Conservation (phyloP, 2,888 invertebrate species). For the Melanophora roralis region DNA sequence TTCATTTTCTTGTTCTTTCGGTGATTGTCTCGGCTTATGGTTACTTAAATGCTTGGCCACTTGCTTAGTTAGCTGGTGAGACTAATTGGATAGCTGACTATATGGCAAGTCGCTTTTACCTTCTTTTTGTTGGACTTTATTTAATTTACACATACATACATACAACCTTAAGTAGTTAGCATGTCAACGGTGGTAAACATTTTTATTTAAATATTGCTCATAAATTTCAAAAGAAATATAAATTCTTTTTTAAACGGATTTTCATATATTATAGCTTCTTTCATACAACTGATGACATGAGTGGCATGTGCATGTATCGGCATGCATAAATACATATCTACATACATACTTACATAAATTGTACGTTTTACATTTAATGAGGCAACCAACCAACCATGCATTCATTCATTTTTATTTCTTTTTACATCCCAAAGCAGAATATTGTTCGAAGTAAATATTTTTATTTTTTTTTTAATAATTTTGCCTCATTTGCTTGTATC, state of each 20-base stretch:
- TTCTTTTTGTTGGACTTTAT: conserved; percentile 26
- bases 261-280: conserved; percentile 52
- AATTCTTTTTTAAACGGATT: conserved; percentile 57
- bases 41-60: conserved; percentile 17
- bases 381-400: not conserved
- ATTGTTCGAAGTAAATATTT: conserved; percentile 51
- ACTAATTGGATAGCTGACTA: conserved; percentile 23
- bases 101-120: not conserved
- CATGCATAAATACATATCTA: conserved; percentile 27
- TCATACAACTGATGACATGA: conserved; percentile 49
- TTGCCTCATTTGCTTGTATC: conserved; percentile 57
- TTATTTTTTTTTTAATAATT: conserved; percentile 58
- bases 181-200: conserved; percentile 57
- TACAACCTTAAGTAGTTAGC: too few relatives aligned
- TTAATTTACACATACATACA: conserved; percentile 58
- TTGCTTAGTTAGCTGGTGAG: conserved; percentile 3
- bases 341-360: not conserved
- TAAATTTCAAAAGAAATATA: conserved; percentile 52
- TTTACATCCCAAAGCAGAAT: conserved; percentile 26
- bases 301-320: conserved; percentile 41
- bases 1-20: conserved; percentile 27
- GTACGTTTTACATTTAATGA: too few relatives aligned
- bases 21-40: conserved; percentile 27
- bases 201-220: conserved; percentile 58
- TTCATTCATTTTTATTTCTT: conserved; percentile 14